Percentiles rank a stretch among this genome's conserved stretches.
Conservation (phyloP, 2,888 invertebrate species). For the Steinernema scapterisci region DNA sequence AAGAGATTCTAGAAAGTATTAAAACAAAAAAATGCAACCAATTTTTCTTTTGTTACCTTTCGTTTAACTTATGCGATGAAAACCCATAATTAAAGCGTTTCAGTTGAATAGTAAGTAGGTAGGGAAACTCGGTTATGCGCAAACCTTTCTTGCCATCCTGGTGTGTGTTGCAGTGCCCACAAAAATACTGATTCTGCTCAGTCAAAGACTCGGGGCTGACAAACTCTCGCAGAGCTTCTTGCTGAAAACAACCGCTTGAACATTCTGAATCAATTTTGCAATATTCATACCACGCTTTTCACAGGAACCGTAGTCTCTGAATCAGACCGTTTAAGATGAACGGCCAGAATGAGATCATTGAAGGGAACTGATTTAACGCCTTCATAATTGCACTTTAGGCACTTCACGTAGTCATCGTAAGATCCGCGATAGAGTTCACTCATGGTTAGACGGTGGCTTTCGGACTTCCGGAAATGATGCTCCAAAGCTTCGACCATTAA, state of each 20-base stretch:
- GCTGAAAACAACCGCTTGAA: slow-evolving; percentile 69
- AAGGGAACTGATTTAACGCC: slow-evolving; percentile 83
- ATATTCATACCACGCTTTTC: slow-evolving; percentile 75
- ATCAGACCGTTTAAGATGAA: slow-evolving; percentile 68
- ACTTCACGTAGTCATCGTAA: slow-evolving; percentile 87
- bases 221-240: slow-evolving; percentile 82
- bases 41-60: slow-evolving; percentile 74
- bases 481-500: slow-evolving; percentile 89
- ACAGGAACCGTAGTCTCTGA: slow-evolving; percentile 78
- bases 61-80: slow-evolving; percentile 76
- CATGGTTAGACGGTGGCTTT: slow-evolving; percentile 81
- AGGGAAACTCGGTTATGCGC: slow-evolving; percentile 84
- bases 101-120: slow-evolving; percentile 82
- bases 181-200: slow-evolving; percentile 84
- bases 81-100: slow-evolving; percentile 85
- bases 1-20: slow-evolving; percentile 71
- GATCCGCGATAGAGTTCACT: slow-evolving; percentile 78
- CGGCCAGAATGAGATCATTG: slow-evolving; percentile 83
- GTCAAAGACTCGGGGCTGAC: slow-evolving; percentile 83
- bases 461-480: slow-evolving; percentile 79
- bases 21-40: too few relatives aligned
- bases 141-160: slow-evolving; percentile 88
- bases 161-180: slow-evolving; percentile 83
- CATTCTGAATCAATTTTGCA: too few relatives aligned
- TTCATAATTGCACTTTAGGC: slow-evolving; percentile 80